Evolutionary conservation across 1,140 invertebrate genomes (phyloP).

Genomic region (Pogonognathellus flavescens): DNA sequence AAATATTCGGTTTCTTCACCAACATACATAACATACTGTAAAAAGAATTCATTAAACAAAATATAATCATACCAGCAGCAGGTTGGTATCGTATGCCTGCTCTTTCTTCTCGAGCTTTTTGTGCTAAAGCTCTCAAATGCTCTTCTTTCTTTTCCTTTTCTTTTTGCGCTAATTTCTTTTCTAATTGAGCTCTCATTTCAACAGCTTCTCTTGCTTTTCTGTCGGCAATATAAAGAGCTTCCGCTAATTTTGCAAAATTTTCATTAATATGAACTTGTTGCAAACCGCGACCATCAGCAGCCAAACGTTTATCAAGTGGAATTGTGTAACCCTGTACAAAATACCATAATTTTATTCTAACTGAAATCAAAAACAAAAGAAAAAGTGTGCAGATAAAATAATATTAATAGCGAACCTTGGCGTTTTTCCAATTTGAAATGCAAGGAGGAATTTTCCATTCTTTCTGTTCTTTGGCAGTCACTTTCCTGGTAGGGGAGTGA

Average conservation of each 20-base stretch:
- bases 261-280: conserved; percentile 99
- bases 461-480: conserved; percentile 98
- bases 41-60: too few relatives aligned
- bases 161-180: conserved; percentile 96
- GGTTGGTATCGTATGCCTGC: conserved; percentile 81
- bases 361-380: too few relatives aligned
- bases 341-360: too few relatives aligned
- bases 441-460: conserved; percentile 99
- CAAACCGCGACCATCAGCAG: conserved; percentile 96
- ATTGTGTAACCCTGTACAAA: conserved; percentile 90
- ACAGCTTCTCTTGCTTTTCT: conserved; percentile 96
- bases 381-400: too few relatives aligned
- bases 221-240: conserved; percentile 97
- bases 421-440: conserved; percentile 99
- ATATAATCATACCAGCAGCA: conserved; percentile 63
- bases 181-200: conserved; percentile 94
- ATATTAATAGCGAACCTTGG: conserved; percentile 84
- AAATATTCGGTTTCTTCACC: too few relatives aligned
- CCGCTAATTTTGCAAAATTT: conserved; percentile 98
- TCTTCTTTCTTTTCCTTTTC: conserved; percentile 99
- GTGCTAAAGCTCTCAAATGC: conserved; percentile 90
- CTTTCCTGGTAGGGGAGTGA: conserved; percentile 96
- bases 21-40: too few relatives aligned
- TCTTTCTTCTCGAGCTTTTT: conserved; percentile 94
- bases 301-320: conserved; percentile 96